Conservation (phyloP, 1,140 invertebrate species). For the Aradophagus sp. region DNA sequence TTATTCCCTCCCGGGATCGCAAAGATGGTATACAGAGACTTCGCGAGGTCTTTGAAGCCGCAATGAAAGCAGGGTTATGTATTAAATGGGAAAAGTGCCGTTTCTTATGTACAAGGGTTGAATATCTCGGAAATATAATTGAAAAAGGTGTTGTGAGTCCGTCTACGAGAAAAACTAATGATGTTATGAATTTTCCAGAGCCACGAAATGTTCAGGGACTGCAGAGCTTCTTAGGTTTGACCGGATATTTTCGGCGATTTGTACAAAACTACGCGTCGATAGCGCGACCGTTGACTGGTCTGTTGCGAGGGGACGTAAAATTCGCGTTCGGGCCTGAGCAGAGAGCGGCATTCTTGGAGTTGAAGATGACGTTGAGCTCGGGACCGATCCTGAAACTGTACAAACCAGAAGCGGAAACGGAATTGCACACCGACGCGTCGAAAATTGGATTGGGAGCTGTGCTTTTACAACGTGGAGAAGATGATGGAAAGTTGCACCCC, state of each 20-base stretch:
- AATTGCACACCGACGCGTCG: no score
- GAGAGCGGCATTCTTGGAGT: no score
- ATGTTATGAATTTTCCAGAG: background rate
- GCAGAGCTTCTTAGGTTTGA: background rate
- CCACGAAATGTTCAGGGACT: background rate
- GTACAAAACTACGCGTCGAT: no score
- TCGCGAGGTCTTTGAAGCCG: background rate
- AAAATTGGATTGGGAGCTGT: no score
- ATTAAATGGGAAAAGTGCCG: slow-evolving; percentile 1
- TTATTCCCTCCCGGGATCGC: background rate
- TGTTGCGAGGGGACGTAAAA: no score
- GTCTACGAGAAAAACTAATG: background rate
- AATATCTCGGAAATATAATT: background rate
- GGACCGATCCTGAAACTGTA: no score
- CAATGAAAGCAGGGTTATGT: background rate
- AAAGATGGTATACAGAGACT: background rate
- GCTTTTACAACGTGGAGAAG: no score
- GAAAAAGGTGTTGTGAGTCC: background rate
- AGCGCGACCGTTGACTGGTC: no score
- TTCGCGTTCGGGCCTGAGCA: no score
- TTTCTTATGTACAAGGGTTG: background rate
- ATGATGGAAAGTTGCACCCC: no score
- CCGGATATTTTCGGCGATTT: background rate
- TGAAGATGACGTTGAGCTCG: no score
- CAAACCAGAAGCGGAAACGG: no score